These are phyloP conservation scores for Criorhina ranunculi DNA, from an alignment of 2,888 invertebrate species.

Conservation along the genomic window DNA sequence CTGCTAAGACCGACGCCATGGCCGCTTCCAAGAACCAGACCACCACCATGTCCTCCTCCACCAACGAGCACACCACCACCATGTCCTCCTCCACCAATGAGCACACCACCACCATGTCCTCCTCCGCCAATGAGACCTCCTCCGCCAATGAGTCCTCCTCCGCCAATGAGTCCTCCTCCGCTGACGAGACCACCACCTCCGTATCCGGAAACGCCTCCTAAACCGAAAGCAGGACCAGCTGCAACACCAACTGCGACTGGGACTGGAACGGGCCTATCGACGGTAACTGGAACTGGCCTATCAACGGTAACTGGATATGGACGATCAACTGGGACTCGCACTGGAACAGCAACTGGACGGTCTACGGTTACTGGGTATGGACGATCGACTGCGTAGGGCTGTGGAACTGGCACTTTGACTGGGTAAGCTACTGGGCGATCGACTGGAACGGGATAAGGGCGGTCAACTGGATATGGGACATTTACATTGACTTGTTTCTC, in stretches of 20 bases:
- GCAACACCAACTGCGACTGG: slow-evolving; percentile 79
- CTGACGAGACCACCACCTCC: slow-evolving; percentile 43
- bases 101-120: not conserved
- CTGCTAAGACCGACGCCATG: slow-evolving; percentile 61
- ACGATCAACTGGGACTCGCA: slow-evolving; percentile 88
- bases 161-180: slow-evolving; percentile 47
- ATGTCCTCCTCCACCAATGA: slow-evolving; percentile 54
- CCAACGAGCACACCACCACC: slow-evolving; percentile 60
- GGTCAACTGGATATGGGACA: slow-evolving; percentile 88
- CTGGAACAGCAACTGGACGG: slow-evolving; percentile 87
- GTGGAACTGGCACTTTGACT: slow-evolving; percentile 85
- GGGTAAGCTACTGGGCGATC: slow-evolving; percentile 86
- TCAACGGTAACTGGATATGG: slow-evolving; percentile 88
- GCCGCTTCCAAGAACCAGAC: slow-evolving; percentile 25
- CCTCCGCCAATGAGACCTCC: slow-evolving; percentile 33
- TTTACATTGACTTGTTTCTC: slow-evolving; percentile 88
- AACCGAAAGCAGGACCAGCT: slow-evolving; percentile 76
- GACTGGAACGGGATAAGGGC: slow-evolving; percentile 89
- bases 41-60: slow-evolving; percentile 54
- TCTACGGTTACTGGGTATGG: slow-evolving; percentile 86
- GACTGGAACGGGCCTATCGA: slow-evolving; percentile 80
- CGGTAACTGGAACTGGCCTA: slow-evolving; percentile 83
- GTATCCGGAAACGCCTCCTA: slow-evolving; percentile 78
- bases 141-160: slow-evolving; percentile 19
- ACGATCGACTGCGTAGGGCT: slow-evolving; percentile 89